phyloP scores from a whole-genome alignment of 2,888 invertebrate genomes.

The Trissonchulus sp. region DNA sequence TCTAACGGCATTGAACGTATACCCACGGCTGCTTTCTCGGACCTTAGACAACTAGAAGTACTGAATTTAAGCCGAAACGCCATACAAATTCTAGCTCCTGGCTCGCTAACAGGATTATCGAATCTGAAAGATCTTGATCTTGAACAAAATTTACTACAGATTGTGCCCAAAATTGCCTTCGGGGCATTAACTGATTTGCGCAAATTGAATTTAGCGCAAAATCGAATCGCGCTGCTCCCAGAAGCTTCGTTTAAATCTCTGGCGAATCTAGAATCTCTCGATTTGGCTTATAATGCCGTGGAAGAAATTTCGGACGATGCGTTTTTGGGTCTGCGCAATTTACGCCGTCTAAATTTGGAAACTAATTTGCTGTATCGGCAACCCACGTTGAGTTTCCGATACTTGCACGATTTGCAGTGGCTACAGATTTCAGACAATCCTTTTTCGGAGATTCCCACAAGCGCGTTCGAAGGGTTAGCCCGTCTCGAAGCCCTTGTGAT shows the following conservation, averaged over 20 bases:
- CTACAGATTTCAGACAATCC: conserved; percentile 26
- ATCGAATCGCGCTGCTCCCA: conserved; percentile 21
- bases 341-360: conserved; percentile 23
- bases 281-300: conserved; percentile 19
- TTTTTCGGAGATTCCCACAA: conserved; percentile 29
- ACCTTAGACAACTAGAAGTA: conserved; percentile 27
- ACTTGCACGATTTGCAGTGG: conserved; percentile 25
- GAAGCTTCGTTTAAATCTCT: conserved; percentile 27
- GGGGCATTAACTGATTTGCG: conserved; percentile 11
- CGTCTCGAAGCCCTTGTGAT: conserved; percentile 20
- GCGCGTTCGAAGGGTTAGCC: conserved; percentile 31
- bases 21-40: conserved; percentile 32
- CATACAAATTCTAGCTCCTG: conserved; percentile 27
- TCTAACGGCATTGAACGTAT: conserved; percentile 21
- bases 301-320: conserved; percentile 26
- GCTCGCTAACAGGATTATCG: conserved; percentile 28
- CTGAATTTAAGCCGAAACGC: conserved; percentile 30
- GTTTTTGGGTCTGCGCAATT: conserved; percentile 26
- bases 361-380: conserved; percentile 24
- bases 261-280: conserved; percentile 20
- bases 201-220: conserved; percentile 22
- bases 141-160: conserved; percentile 12
- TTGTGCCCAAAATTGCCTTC: conserved; percentile 23
- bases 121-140: conserved; percentile 24
- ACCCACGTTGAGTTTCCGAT: conserved; percentile 29